Conservation (phyloP, 2,797 vertebrate genomes). For the Meda fulgida region DNA sequence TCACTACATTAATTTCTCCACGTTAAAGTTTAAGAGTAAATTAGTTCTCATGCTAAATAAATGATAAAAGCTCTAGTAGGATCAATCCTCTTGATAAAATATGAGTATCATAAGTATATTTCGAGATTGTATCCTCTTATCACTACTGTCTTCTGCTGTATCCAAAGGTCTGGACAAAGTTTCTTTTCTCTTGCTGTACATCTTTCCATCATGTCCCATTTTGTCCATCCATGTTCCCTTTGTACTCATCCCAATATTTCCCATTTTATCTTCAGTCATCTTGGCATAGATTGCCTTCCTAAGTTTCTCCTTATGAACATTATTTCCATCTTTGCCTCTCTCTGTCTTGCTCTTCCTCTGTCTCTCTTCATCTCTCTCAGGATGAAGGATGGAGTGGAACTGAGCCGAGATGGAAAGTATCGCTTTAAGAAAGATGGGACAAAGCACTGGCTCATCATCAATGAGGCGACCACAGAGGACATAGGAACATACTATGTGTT, state of each 20-base stretch:
- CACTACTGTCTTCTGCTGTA: not conserved
- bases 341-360: not conserved
- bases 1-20: not conserved
- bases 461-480: conserved; percentile 85
- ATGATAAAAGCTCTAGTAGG: not conserved
- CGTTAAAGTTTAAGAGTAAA: not conserved
- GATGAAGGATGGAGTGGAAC: conserved; percentile 90
- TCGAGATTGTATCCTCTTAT: not conserved
- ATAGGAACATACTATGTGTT: conserved; percentile 80
- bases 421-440: conserved; percentile 92
- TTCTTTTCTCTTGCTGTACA: not conserved
- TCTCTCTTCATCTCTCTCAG: conserved; percentile 67
- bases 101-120: not conserved
- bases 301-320: conserved; percentile 23
- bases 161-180: not conserved
- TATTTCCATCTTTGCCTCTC: conserved; percentile 22
- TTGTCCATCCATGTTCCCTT: conserved; percentile 13
- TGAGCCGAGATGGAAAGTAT: conserved; percentile 88
- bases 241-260: conserved; percentile 3
- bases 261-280: conserved; percentile 21
- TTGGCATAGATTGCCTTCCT: not conserved
- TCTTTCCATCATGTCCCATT: not conserved
- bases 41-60: conserved; percentile 1
- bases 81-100: not conserved
- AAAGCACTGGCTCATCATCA: conserved; percentile 87